Percentiles rank a stretch among this genome's conserved stretches.
Evolutionary conservation across 2,888 invertebrate genomes (phyloP).

Genomic region (Stenurella melanura): DNA sequence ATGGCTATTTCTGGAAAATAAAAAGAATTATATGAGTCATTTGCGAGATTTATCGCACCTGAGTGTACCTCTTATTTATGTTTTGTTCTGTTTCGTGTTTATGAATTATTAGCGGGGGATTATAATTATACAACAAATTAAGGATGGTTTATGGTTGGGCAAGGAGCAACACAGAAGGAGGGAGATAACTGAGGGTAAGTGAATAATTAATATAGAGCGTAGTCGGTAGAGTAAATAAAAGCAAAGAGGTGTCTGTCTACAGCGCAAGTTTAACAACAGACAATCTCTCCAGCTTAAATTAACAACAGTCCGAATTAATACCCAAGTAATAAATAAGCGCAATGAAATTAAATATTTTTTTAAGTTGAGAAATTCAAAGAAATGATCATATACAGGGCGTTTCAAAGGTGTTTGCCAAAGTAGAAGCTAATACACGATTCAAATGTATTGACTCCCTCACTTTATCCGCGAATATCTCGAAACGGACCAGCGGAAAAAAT

Average conservation of each 20-base stretch:
- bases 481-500: no score
- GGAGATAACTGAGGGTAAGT: neutral
- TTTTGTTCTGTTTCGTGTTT: slow-evolving; percentile 21
- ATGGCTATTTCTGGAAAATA: slow-evolving; percentile 85
- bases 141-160: slow-evolving; percentile 16
- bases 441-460: no score
- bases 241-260: neutral
- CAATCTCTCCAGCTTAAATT: no score
- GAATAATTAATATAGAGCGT: neutral
- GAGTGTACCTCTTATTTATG: neutral
- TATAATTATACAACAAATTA: slow-evolving; percentile 22
- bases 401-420: no score
- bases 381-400: no score
- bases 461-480: no score
- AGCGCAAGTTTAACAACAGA: no score
- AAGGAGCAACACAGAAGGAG: neutral
- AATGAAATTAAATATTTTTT: no score
- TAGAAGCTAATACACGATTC: no score
- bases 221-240: neutral
- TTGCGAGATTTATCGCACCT: slow-evolving; percentile 4
- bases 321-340: no score
- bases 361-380: no score
- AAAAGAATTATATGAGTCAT: slow-evolving; percentile 9
- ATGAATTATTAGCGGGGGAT: slow-evolving; percentile 20
- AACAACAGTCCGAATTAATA: no score